These are phyloP conservation scores for Eulemur coronatus DNA, from an alignment of 2,797 vertebrate genomes.

Conservation along the genomic window DNA sequence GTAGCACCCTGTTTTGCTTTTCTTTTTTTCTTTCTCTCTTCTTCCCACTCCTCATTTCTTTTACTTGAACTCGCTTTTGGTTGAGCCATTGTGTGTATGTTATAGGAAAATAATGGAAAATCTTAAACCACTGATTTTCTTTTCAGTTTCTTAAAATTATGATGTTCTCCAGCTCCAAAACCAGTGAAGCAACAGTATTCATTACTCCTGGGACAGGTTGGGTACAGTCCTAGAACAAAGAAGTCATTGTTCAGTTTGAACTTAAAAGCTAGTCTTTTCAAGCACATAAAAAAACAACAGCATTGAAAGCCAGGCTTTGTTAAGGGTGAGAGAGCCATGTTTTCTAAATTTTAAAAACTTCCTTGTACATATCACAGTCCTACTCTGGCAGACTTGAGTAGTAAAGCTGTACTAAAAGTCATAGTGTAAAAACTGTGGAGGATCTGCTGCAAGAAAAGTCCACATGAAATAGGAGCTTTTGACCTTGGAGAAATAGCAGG, in stretches of 20 bases:
- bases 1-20: background rate
- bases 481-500: background rate
- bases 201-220: background rate
- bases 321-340: background rate
- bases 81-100: background rate
- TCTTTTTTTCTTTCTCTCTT: background rate
- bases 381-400: background rate
- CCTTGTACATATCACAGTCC: background rate
- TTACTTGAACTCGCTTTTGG: background rate
- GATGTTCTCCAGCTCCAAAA: background rate
- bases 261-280: background rate
- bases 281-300: background rate
- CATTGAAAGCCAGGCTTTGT: background rate
- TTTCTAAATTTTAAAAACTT: conserved; percentile 30
- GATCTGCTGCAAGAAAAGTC: background rate
- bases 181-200: background rate
- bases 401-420: background rate
- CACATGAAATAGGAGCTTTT: background rate
- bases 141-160: conserved; percentile 21
- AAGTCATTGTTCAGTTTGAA: background rate
- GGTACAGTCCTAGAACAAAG: background rate
- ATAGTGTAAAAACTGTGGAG: background rate
- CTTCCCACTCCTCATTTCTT: background rate
- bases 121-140: background rate
- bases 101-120: background rate